phyloP scores from a whole-genome alignment of 2,888 invertebrate genomes.

The Hesperia comma region DNA sequence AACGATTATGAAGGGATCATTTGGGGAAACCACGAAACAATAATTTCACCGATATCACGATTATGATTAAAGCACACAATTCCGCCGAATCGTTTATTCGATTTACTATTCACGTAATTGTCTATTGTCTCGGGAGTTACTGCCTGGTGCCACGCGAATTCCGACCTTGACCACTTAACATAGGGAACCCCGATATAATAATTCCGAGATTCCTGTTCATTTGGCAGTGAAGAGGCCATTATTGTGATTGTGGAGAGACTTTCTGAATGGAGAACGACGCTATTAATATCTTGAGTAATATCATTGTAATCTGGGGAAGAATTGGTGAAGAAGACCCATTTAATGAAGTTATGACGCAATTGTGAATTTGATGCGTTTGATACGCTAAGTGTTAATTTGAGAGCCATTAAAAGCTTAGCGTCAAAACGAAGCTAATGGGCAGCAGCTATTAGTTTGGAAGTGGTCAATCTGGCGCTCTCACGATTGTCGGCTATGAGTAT shows the following conservation, averaged over 20 bases:
- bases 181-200: conserved; percentile 29
- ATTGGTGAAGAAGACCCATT: conserved; percentile 28
- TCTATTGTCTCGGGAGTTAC: conserved; percentile 46
- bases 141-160: conserved; percentile 32
- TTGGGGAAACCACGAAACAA: conserved; percentile 37
- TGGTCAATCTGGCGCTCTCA: neutral
- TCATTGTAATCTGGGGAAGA: conserved; percentile 29
- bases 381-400: conserved; percentile 3
- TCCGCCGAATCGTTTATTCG: conserved; percentile 46
- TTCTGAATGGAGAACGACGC: conserved; percentile 40
- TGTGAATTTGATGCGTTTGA: conserved; percentile 8
- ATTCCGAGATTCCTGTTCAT: conserved; percentile 37
- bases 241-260: conserved; percentile 38
- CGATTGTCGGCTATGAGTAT: neutral
- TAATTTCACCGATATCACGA: conserved; percentile 45
- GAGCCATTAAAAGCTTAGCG: conserved; percentile 2
- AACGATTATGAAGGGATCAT: conserved; percentile 27
- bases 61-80: conserved; percentile 44
- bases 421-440: conserved; percentile 6
- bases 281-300: conserved; percentile 42
- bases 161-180: conserved; percentile 36
- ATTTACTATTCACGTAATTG: conserved; percentile 47
- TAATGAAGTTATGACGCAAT: conserved; percentile 25
- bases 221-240: conserved; percentile 43
- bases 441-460: conserved; percentile 1